Evolutionary conservation across 2,888 invertebrate genomes (phyloP).

Genomic region (Cyrtodaria siliqua): DNA sequence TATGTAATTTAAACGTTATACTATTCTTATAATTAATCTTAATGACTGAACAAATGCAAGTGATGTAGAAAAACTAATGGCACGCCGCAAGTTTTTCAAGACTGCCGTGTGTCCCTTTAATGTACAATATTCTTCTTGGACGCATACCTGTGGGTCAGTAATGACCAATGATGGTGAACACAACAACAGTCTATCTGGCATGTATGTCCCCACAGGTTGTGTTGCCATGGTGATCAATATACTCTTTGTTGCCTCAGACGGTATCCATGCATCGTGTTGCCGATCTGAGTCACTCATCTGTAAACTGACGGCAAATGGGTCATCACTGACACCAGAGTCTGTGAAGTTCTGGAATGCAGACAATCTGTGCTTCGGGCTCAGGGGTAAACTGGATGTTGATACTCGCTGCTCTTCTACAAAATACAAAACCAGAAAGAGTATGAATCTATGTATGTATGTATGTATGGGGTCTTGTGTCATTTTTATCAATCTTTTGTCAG

Average conservation of each 20-base stretch:
- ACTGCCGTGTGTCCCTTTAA: too few relatives aligned
- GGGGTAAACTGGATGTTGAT: constrained; percentile 9
- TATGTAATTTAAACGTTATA: too few relatives aligned
- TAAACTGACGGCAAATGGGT: constrained; percentile 79
- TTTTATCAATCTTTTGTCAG: too few relatives aligned
- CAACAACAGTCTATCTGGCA: constrained; percentile 91
- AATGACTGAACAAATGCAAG: too few relatives aligned
- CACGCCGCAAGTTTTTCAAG: too few relatives aligned
- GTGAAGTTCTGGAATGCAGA: constrained; percentile 47
- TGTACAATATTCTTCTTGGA: too few relatives aligned
- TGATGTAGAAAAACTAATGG: too few relatives aligned
- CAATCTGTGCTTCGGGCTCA: constrained; percentile 48
- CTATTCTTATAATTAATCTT: too few relatives aligned
- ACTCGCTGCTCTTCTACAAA: neutral
- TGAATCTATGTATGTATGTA: too few relatives aligned
- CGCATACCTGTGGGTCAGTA: constrained; percentile 92
- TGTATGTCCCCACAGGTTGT: constrained; percentile 90
- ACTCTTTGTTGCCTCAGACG: constrained; percentile 91
- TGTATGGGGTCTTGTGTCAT: too few relatives aligned
- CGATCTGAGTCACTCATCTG: constrained; percentile 83
- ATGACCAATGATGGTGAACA: constrained; percentile 94
- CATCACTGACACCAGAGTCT: constrained; percentile 54
- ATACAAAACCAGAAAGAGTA: too few relatives aligned
- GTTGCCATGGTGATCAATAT: constrained; percentile 88
- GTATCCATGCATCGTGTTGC: constrained; percentile 90